Percentiles rank a stretch among this genome's conserved stretches.
These are phyloP conservation scores for Leucophora obtusa DNA, from an alignment of 2,888 invertebrate species.

Conservation along the genomic window DNA sequence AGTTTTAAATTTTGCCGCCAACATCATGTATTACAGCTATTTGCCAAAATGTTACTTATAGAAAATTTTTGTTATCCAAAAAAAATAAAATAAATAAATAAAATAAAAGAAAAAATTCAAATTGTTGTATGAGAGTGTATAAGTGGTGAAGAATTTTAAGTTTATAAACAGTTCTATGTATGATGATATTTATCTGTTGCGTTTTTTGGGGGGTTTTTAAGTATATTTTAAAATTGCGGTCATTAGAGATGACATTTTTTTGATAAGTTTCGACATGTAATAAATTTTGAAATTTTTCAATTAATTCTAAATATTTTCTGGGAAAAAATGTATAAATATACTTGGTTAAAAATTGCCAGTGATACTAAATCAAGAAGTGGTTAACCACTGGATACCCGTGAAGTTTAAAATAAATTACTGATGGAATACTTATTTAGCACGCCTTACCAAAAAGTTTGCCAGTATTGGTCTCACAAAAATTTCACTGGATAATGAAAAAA, in stretches of 20 bases:
- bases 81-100: slow-evolving; percentile 13
- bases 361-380: too few relatives aligned
- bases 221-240: slow-evolving; percentile 16
- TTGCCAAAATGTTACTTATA: slow-evolving; percentile 46
- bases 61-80: slow-evolving; percentile 7
- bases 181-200: slow-evolving; percentile 51
- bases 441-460: too few relatives aligned
- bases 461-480: too few relatives aligned
- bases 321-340: neutral
- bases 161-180: neutral
- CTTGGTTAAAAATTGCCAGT: too few relatives aligned
- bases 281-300: slow-evolving; percentile 48
- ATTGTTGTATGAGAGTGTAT: slow-evolving; percentile 24
- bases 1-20: slow-evolving; percentile 49
- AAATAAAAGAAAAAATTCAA: slow-evolving; percentile 43
- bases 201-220: slow-evolving; percentile 25
- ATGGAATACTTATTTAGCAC: too few relatives aligned
- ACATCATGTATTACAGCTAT: slow-evolving; percentile 59
- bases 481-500: too few relatives aligned
- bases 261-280: slow-evolving; percentile 47
- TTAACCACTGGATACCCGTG: too few relatives aligned
- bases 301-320: slow-evolving; percentile 21
- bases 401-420: too few relatives aligned
- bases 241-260: slow-evolving; percentile 37
- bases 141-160: slow-evolving; percentile 15